These are phyloP conservation scores for Pedetes capensis DNA, from an alignment of 2,113 vertebrate genomes.

Conservation along the genomic window DNA sequence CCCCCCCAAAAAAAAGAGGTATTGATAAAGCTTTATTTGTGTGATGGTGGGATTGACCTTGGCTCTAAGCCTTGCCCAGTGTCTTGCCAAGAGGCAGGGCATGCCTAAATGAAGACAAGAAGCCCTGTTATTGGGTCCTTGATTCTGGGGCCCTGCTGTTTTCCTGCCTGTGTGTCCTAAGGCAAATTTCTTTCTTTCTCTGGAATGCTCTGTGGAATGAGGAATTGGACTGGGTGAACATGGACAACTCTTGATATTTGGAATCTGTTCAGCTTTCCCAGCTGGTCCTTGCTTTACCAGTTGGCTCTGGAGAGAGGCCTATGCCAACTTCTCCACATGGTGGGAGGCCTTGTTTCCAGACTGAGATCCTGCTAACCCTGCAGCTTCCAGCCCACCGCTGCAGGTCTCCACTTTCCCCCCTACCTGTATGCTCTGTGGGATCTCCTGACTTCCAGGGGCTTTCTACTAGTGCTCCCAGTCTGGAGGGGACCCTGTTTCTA, in stretches of 20 bases:
- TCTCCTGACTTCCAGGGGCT: background rate
- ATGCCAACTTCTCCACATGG: background rate
- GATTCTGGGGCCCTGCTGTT: background rate
- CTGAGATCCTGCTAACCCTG: background rate
- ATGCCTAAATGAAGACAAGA: background rate
- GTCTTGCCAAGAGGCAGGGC: background rate
- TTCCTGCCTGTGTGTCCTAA: background rate
- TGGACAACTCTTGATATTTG: background rate
- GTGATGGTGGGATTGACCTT: background rate
- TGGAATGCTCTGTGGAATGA: conserved; percentile 6
- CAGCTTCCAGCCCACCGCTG: background rate
- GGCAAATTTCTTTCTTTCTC: conserved; percentile 47
- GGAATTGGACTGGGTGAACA: background rate
- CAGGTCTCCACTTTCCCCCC: too few relatives aligned
- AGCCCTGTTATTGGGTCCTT: background rate
- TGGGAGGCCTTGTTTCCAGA: background rate
- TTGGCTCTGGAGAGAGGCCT: background rate
- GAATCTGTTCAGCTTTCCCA: background rate
- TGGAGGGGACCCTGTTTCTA: background rate
- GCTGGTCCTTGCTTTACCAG: background rate
- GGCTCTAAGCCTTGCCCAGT: background rate
- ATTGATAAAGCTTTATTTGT: background rate
- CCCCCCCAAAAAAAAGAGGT: too few relatives aligned
- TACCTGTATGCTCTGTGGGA: background rate
- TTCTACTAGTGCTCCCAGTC: background rate